Evolutionary conservation across 37 sponge, comb jelly and placozoan species (phyloP), one percentile per base, ranked within the genome.

Genomic region (Tethya wilhelma): DNA sequence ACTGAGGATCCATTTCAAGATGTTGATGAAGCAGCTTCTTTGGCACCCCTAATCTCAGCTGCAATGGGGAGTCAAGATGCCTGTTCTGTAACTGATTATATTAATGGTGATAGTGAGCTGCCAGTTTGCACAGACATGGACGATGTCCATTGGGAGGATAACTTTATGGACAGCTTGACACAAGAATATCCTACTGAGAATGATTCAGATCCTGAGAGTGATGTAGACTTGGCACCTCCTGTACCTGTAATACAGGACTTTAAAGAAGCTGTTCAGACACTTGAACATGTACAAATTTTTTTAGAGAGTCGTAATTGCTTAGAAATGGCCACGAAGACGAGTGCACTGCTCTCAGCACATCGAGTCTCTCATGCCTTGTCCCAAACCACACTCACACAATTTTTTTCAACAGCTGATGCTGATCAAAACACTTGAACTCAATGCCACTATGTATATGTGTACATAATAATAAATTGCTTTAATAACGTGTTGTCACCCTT

Each of bases 1-100:
- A 49, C 41, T 25, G 71, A 70, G 22, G 71, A 70, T 44, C 71
- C 71, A 29, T 49, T 49, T 49, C 53, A 49, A 49, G 14, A 49
- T 49, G 28, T n/a, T 41, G 71, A 70, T 44, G 49, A 14, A 43
- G 20, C 25, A 6, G 22, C 22, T 6, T 45, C 41, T 22, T 8
- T 70, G 71, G 25, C 19, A 26, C 8, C 8, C 5, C 71, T 70
- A 3, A 70, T 70, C 23, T 25, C 20, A 3, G 2, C 19, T 3
- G 44, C 49, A 4, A 70, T 70, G 45, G 19, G 17, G 23, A 37
- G 39, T 36, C 39, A 23, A 11, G 39, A 36, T n/a, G 20, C 3
- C 14, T 70, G 71, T 23, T 8, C 4, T 7, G 9, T 70, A 26
- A 49, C 41, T 12, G 71, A 70, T 14, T 70, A 70, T 23, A 20